These are phyloP conservation scores for Gadopsis marmoratus DNA, from an alignment of 2,797 vertebrate genomes.

Conservation along the genomic window DNA sequence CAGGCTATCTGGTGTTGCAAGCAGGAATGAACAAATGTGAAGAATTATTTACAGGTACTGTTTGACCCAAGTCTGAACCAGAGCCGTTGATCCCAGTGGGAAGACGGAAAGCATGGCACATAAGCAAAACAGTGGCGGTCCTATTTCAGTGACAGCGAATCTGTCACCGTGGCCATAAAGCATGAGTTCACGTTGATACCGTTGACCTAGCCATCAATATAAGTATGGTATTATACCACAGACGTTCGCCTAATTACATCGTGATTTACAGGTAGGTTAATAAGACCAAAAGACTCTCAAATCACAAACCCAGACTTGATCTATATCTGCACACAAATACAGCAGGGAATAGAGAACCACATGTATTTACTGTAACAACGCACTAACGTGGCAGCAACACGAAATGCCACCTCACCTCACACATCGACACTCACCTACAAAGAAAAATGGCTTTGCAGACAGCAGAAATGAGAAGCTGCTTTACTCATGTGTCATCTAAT, in stretches of 20 bases:
- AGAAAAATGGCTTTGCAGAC: conserved; percentile 29
- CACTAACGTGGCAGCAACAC: conserved; percentile 8
- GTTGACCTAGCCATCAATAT: background rate
- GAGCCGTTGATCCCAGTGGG: conserved; percentile 22
- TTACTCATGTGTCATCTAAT: conserved; percentile 23
- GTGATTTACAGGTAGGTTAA: conserved; percentile 3
- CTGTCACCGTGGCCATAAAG: conserved; percentile 22
- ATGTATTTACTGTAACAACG: conserved; percentile 12
- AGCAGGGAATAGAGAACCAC: background rate
- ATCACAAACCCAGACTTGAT: background rate
- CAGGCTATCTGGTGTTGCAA: conserved; percentile 35
- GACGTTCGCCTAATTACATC: background rate
- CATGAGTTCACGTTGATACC: background rate
- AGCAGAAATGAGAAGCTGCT: conserved; percentile 27
- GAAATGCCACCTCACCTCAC: conserved; percentile 28
- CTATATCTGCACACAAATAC: background rate
- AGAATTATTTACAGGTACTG: conserved; percentile 54
- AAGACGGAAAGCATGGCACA: background rate
- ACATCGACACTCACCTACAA: conserved; percentile 4
- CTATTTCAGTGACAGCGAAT: conserved; percentile 7
- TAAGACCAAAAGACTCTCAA: background rate
- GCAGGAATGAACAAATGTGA: conserved; percentile 26
- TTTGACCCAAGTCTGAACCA: conserved; percentile 46
- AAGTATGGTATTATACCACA: background rate
- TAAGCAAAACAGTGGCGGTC: background rate